phyloP scores from a whole-genome alignment of 2,113 vertebrate species.

The Cnemophilus loriae region DNA sequence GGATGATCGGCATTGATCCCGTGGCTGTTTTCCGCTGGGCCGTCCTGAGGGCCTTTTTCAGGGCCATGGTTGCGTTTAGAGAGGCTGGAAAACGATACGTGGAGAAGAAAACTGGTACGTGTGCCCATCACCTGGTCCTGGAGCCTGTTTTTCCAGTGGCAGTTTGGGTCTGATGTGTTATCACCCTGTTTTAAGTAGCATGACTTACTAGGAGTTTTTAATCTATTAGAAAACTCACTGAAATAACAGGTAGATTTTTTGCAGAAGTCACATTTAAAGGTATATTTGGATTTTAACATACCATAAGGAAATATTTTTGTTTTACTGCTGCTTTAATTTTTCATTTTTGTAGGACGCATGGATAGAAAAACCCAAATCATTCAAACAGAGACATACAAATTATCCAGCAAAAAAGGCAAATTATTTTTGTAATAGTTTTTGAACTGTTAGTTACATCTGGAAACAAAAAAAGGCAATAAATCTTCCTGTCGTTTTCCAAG shows the following conservation, averaged over 20 bases:
- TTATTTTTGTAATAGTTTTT: background rate
- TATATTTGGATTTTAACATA: background rate
- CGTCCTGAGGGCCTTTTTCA: constrained; percentile 90
- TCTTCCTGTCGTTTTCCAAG: background rate
- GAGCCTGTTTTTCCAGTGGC: background rate
- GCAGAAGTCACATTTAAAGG: background rate
- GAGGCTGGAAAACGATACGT: constrained; percentile 85
- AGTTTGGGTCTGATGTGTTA: fast-evolving
- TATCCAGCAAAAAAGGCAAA: background rate
- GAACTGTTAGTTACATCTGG: background rate
- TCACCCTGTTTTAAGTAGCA: background rate
- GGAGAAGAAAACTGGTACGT: constrained; percentile 87
- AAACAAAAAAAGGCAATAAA: background rate
- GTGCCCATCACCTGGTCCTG: background rate
- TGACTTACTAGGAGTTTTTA: background rate
- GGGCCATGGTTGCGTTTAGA: constrained; percentile 88
- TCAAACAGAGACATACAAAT: background rate
- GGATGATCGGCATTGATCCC: constrained; percentile 92
- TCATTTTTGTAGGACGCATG: background rate
- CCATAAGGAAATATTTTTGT: background rate
- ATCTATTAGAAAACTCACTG: background rate
- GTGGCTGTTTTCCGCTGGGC: constrained; percentile 97
- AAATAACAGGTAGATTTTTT: background rate
- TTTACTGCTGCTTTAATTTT: background rate
- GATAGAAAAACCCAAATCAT: background rate